phyloP scores from a whole-genome alignment of 1,140 invertebrate species.

The Drosophila baimaii region DNA sequence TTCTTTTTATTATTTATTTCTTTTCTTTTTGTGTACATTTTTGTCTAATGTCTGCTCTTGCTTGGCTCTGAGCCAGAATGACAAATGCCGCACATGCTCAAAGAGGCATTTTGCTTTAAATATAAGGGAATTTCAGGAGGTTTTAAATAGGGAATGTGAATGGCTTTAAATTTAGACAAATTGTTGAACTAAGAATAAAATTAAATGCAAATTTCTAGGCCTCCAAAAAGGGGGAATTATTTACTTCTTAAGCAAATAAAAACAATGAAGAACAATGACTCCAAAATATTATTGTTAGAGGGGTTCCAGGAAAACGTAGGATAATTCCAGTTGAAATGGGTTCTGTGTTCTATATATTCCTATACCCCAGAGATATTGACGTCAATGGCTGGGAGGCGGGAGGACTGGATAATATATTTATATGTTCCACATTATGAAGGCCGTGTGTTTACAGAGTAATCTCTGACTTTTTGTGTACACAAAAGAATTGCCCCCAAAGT shows the following conservation, averaged over 20 bases:
- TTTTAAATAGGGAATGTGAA: conserved; percentile 12
- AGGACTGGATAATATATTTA: background rate
- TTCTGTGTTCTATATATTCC: background rate
- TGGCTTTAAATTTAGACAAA: conserved; percentile 11
- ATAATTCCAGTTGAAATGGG: background rate
- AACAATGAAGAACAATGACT: background rate
- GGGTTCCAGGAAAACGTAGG: background rate
- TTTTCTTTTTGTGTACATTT: background rate
- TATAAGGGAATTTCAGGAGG: background rate
- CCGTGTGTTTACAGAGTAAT: conserved; percentile 29
- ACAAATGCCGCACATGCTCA: conserved; percentile 9
- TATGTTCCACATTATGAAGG: conserved; percentile 12
- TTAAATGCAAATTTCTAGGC: background rate
- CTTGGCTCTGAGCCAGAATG: conserved; percentile 16
- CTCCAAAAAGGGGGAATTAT: background rate
- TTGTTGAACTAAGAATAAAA: background rate
- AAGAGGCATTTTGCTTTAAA: conserved; percentile 8
- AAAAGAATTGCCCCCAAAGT: conserved; percentile 3
- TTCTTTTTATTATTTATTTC: background rate
- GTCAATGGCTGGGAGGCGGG: conserved; percentile 13
- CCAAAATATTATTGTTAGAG: too few relatives aligned
- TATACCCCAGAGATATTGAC: conserved; percentile 11
- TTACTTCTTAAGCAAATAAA: background rate
- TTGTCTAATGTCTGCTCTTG: conserved; percentile 13
- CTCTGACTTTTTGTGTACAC: conserved; percentile 15